A percentile compares a stretch with the other conserved stretches of the same genome.
phyloP scores from a whole-genome alignment of 2,888 invertebrate species.

The Alitta virens region DNA sequence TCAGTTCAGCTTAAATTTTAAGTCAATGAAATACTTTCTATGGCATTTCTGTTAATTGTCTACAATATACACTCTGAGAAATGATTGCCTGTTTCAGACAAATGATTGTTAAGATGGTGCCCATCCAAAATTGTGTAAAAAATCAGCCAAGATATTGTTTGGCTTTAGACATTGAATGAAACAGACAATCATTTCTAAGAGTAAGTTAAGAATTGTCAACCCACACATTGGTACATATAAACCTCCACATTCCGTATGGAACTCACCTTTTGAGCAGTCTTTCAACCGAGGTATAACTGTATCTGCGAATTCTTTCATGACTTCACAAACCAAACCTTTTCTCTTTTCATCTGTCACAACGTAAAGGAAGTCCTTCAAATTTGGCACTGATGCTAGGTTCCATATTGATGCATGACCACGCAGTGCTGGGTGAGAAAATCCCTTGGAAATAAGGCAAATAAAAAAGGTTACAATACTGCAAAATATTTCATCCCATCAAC shows the following conservation, averaged over 20 bases:
- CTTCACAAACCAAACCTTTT: conserved; percentile 63
- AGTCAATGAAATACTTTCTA: neutral
- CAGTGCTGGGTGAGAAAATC: conserved; percentile 23
- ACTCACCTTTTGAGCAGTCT: conserved; percentile 66
- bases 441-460: conserved; percentile 13
- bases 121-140: too few species aligned
- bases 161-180: too few species aligned
- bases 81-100: too few species aligned
- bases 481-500: too few species aligned
- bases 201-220: too few species aligned
- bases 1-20: neutral
- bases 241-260: too few species aligned
- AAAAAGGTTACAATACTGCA: neutral
- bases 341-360: conserved; percentile 68
- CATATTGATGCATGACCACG: conserved; percentile 61
- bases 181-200: too few species aligned
- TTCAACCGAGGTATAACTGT: conserved; percentile 65
- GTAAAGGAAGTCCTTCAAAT: conserved; percentile 69
- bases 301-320: conserved; percentile 67
- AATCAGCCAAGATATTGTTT: too few species aligned
- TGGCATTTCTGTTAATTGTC: too few species aligned
- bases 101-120: too few species aligned
- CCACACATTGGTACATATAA: too few species aligned
- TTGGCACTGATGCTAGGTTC: conserved; percentile 71
- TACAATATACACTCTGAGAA: too few species aligned